Evolutionary conservation across 1,140 invertebrate genomes (phyloP).

Genomic region (Neodiprion virginianus): DNA sequence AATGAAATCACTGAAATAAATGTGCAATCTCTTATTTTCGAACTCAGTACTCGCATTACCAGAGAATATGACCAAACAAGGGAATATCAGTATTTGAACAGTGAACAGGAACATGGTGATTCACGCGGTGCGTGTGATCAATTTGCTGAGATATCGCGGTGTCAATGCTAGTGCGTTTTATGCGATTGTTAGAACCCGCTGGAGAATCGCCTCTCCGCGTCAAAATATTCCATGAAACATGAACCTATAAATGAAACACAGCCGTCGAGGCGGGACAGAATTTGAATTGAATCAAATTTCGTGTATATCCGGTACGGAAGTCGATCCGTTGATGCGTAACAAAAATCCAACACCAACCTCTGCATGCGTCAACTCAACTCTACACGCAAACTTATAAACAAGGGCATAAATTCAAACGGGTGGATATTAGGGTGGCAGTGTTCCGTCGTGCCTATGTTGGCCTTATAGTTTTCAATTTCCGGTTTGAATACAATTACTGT

Average conservation of each 20-base stretch:
- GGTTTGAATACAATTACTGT: no score
- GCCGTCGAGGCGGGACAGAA: not conserved
- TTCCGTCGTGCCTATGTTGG: no score
- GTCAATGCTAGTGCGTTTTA: not conserved
- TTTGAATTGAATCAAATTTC: constrained; percentile 17
- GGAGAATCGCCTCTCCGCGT: not conserved
- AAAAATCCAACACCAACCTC: not conserved
- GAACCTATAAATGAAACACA: constrained; percentile 9
- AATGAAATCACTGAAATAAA: not conserved
- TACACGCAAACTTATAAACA: constrained; percentile 1
- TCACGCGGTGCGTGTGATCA: not conserved
- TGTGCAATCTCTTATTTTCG: not conserved
- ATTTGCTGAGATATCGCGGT: not conserved
- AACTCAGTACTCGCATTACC: not conserved
- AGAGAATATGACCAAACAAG: not conserved
- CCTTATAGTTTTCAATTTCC: no score
- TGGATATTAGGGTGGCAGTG: not conserved
- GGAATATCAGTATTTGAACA: not conserved
- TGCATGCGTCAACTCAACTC: not conserved
- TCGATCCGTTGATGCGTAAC: constrained; percentile 13
- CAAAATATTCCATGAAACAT: constrained; percentile 10
- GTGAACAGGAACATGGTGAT: not conserved
- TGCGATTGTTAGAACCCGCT: not conserved
- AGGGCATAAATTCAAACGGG: not conserved
- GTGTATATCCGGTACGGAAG: constrained; percentile 12